Conservation (phyloP, 1,140 invertebrate genomes). For the Heliconius nattereri region DNA sequence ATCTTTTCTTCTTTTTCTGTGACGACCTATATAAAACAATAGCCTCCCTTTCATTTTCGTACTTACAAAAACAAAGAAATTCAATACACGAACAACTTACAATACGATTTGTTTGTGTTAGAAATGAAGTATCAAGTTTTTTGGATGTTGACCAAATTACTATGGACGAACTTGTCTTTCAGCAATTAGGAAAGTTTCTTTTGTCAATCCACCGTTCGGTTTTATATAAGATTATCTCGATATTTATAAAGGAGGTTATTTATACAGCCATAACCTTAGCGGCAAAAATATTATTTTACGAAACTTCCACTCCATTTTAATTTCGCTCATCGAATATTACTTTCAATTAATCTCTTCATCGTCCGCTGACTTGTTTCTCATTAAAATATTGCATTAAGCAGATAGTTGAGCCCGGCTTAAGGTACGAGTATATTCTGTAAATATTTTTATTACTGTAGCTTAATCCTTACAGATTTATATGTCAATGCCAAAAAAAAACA, state of each 20-base stretch:
- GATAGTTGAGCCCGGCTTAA: neutral
- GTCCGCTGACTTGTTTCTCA: slow-evolving; percentile 4
- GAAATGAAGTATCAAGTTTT: slow-evolving; percentile 16
- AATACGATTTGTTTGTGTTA: slow-evolving; percentile 10
- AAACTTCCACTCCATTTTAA: slow-evolving; percentile 1
- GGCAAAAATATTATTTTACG: neutral
- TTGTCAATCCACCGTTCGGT: neutral
- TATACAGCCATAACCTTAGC: neutral
- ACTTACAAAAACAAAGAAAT: slow-evolving; percentile 1
- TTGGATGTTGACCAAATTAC: slow-evolving; percentile 20
- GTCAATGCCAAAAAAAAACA: neutral
- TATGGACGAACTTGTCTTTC: slow-evolving; percentile 8
- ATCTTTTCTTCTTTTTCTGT: neutral
- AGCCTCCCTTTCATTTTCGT: neutral
- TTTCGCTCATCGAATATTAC: slow-evolving; percentile 2
- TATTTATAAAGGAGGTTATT: neutral
- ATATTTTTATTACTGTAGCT: neutral
- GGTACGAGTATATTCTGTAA: neutral
- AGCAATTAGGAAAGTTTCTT: slow-evolving; percentile 5
- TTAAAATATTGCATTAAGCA: slow-evolving; percentile 8
- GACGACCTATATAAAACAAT: neutral
- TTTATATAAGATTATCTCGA: neutral
- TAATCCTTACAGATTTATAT: neutral
- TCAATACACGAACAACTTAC: slow-evolving; percentile 4
- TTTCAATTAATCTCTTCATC: slow-evolving; percentile 10